Base-by-base conservation (phyloP, 2,113 vertebrate species). In the Tetrax tetrax region DNA sequence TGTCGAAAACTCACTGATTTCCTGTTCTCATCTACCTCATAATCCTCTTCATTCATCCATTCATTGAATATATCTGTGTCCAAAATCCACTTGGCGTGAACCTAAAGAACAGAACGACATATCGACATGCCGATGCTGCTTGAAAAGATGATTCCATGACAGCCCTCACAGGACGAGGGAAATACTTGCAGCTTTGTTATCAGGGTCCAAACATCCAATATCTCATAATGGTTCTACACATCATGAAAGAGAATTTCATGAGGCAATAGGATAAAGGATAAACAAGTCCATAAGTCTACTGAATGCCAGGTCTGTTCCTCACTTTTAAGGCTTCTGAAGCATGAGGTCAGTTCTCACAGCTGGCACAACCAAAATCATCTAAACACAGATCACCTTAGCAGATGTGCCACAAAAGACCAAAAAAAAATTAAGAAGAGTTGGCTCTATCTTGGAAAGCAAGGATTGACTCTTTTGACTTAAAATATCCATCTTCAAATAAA, bases 1-100 rank as follows among this genome's bases (percentile, higher is more conserved):
- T 99, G 99, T 17, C 99, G 98, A 94, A 98, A 99, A 81, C 96
- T 99, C 83, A 99, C 98, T 0, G 98, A 97, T 90, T 99, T 99
- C 98, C 99, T 99, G 97, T 98, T 99, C 90, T 99, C 99, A 33
- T 99, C 99, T 29, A 99, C 98, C 95, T 99, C 99, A 1, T 99
- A 99, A 97, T 99, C 99, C 90, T 99, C 99, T 72, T 99, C 99
- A 28, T 99, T 99, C 99, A 99, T 99, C 99, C 99, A 99, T 90
- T 99, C 99, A 14, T 99, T 99, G 97, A 99, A 99, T 54, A 99
- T 61, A 22, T 99, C 99, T 0, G 98, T 99, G 97, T 99, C 99
- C 96, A 99, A 96, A 91, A 99, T 98, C 99, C 99, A 99, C 95
- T 98, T 99, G 74, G 98, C 98, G 18, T 99, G 99, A 43, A 99